Evolutionary conservation across 2,113 vertebrate species (phyloP).

Genomic region (Zosterops lateralis): DNA sequence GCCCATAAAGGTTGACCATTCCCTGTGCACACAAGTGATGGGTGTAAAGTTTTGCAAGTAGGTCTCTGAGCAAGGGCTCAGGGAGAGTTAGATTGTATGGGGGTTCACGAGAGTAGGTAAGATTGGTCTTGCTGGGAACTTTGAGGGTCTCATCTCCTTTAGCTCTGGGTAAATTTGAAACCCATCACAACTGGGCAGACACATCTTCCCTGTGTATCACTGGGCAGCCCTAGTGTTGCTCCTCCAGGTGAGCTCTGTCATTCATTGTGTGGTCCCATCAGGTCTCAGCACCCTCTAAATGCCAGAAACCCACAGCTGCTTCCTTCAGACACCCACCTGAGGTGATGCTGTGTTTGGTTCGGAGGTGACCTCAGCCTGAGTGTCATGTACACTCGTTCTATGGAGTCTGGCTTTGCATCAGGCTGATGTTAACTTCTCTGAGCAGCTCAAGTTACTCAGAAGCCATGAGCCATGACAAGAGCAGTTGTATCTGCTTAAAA

Average conservation of each 20-base stretch:
- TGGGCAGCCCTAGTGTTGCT: neutral
- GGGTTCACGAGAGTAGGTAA: too few relatives aligned
- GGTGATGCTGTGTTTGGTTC: neutral
- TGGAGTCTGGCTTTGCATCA: neutral
- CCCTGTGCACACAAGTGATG: neutral
- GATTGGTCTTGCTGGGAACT: neutral
- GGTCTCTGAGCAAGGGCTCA: neutral
- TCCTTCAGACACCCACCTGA: neutral
- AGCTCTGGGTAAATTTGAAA: neutral
- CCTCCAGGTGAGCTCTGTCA: accelerated
- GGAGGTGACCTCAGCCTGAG: neutral
- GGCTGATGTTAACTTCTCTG: neutral
- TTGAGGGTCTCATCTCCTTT: neutral
- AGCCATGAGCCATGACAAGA: neutral
- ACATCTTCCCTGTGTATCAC: neutral
- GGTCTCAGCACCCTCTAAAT: neutral
- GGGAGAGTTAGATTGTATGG: neutral
- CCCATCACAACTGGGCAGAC: neutral
- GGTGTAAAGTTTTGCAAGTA: neutral
- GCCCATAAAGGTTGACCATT: accelerated
- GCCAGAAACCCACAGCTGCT: neutral
- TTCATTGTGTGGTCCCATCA: accelerated
- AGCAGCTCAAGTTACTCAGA: neutral
- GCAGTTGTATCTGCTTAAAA: neutral
- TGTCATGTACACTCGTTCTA: neutral